These are phyloP conservation scores for Leptogaster cylindrica DNA, from an alignment of 2,888 invertebrate genomes.

Conservation along the genomic window DNA sequence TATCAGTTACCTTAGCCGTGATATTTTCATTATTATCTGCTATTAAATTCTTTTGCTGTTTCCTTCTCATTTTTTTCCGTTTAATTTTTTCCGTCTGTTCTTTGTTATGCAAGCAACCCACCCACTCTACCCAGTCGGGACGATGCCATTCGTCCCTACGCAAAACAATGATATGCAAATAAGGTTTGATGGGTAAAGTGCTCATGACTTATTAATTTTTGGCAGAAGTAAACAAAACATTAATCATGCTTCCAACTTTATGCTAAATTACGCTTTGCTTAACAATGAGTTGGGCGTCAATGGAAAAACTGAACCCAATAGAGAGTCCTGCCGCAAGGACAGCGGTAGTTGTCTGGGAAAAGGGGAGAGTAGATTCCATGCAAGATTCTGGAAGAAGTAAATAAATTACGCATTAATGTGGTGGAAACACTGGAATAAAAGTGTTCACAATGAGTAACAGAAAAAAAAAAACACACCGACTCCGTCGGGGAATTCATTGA, in stretches of 20 bases:
- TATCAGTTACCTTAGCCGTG: constrained; percentile 23
- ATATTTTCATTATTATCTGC: constrained; percentile 27
- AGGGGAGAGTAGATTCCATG: not conserved
- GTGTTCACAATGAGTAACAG: too few relatives aligned
- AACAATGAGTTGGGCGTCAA: constrained; percentile 39
- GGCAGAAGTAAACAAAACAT: constrained; percentile 44
- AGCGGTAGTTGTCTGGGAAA: too few relatives aligned
- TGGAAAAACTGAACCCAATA: constrained; percentile 28
- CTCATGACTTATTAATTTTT: constrained; percentile 45
- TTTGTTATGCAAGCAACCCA: constrained; percentile 8
- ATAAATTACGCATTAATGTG: constrained; percentile 40
- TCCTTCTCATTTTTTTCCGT: constrained; percentile 15
- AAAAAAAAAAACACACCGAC: not conserved
- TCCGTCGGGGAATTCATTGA: not conserved
- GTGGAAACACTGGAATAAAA: constrained; percentile 37
- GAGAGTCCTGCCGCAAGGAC: not conserved
- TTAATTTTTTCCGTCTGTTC: constrained; percentile 17
- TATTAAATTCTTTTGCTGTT: constrained; percentile 12
- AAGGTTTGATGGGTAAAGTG: constrained; percentile 37
- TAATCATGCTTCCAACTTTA: constrained; percentile 42
- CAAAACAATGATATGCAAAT: constrained; percentile 39
- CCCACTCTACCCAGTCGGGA: not conserved
- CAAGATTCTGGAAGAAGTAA: constrained; percentile 29
- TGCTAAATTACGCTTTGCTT: constrained; percentile 43
- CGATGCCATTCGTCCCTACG: constrained; percentile 9